Evolutionary conservation across 2,113 vertebrate genomes (phyloP), one percentile per base, ranked within the genome.

Genomic region (Scalopus aquaticus): DNA sequence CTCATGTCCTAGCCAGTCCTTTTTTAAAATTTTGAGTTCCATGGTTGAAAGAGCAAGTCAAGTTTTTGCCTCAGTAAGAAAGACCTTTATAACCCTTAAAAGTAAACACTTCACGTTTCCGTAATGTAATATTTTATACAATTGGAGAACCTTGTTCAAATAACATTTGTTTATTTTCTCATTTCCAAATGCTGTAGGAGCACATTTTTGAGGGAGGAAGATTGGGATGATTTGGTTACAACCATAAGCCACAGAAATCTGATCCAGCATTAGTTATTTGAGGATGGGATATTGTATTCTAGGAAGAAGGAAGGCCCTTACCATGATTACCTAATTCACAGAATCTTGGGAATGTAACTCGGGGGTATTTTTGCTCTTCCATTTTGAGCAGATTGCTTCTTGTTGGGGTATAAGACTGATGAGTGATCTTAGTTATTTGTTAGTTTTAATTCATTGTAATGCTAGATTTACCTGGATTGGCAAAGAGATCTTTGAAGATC

Each of bases 191-290:
- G 24, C 28, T 30, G 32, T 37, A 62, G 39, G 51, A 90, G 39
- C 44, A 80, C 19, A 7, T 78, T 84, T 88, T 96, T 85, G 73
- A 89, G 51, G 49, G 49, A 77, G 64, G 22, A 20, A 32, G 19
- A 3, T 12, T 70, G 82, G n/a, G 42, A 46, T 92, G 70, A 84
- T 77, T 91, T 90, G 49, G 24, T 96, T 87, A 72, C 30, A 91
- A 77, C 39, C 82, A n/a, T 69, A 76, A 80, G 39, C 74, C 30
- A 4, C 9, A 30, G 80, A 86, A 83, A 93, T 89, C 9, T n/a
- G 72, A 90, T 42, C 79, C 16, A 9, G 44, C 44, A 5, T 65
- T 64, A 90, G 74, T 42, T 76, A n/a, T 91, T 56, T 82, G 74
- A 88, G 42, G 22, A 35, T 11, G 77, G 56, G 70, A 17, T 62